These are phyloP conservation scores for Hipparchia sbordonii DNA, from an alignment of 2,888 invertebrate species.

Conservation along the genomic window DNA sequence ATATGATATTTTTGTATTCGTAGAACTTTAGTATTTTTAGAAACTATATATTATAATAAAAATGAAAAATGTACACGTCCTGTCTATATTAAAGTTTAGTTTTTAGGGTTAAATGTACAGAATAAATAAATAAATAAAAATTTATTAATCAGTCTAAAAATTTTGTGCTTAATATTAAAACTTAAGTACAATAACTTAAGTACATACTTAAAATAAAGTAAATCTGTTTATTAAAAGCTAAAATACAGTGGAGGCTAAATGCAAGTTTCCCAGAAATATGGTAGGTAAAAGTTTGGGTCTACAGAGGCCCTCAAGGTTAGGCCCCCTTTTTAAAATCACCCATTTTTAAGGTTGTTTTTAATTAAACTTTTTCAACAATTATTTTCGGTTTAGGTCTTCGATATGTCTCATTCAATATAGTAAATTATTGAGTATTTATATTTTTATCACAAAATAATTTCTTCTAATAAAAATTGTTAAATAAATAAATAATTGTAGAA, in stretches of 20 bases:
- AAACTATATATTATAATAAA: background rate
- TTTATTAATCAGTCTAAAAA: constrained; percentile 1
- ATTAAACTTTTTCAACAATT: background rate
- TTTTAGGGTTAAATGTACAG: too few species aligned
- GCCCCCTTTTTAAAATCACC: background rate
- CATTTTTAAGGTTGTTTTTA: background rate
- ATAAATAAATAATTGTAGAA: background rate
- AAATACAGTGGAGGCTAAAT: background rate
- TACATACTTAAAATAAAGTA: background rate
- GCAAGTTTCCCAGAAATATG: background rate
- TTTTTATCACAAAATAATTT: constrained; percentile 2
- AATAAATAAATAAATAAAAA: background rate
- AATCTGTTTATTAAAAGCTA: background rate
- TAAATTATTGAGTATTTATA: background rate
- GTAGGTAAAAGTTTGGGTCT: background rate
- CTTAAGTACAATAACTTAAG: constrained; percentile 8
- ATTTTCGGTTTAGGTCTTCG: background rate
- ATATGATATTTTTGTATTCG: too few species aligned
- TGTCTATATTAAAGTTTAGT: too few species aligned
- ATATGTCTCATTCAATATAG: constrained; percentile 2
- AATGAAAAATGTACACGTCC: too few species aligned
- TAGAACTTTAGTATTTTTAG: background rate
- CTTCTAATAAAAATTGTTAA: constrained; percentile 2
- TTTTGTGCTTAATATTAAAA: background rate
- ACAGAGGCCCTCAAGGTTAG: background rate